phyloP scores from a whole-genome alignment of 2,888 invertebrate genomes.

The Cetonia aurata region DNA sequence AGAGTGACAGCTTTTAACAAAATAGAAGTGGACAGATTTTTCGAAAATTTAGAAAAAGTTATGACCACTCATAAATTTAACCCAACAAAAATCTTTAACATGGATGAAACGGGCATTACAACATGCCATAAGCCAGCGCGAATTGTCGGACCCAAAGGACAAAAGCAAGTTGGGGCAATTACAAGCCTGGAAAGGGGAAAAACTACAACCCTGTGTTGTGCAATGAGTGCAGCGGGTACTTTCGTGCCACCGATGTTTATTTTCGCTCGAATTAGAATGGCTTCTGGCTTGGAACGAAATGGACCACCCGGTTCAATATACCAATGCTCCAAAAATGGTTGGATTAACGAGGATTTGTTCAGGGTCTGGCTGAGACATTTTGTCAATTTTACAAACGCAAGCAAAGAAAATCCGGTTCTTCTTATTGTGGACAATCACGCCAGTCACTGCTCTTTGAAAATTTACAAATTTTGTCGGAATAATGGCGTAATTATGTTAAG shows the following conservation, averaged over 20 bases:
- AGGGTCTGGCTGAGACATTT: slow-evolving; percentile 41
- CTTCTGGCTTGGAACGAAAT: slow-evolving; percentile 54
- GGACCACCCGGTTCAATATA: slow-evolving; percentile 57
- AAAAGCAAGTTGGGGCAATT: slow-evolving; percentile 56
- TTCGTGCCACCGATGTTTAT: slow-evolving; percentile 47
- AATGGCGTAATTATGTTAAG: slow-evolving; percentile 49
- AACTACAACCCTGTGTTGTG: slow-evolving; percentile 52
- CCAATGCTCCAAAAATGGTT: slow-evolving; percentile 57
- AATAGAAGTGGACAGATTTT: slow-evolving; percentile 51
- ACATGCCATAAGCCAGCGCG: no score
- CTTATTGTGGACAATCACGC: slow-evolving; percentile 55
- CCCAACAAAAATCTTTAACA: slow-evolving; percentile 55
- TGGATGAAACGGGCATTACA: slow-evolving; percentile 58
- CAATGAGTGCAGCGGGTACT: slow-evolving; percentile 48
- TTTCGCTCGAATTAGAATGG: slow-evolving; percentile 56
- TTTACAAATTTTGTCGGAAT: slow-evolving; percentile 33
- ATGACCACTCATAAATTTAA: slow-evolving; percentile 45
- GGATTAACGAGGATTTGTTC: slow-evolving; percentile 52
- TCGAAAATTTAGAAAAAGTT: slow-evolving; percentile 50
- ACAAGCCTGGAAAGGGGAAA: slow-evolving; percentile 56
- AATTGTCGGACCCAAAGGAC: slow-evolving; percentile 57
- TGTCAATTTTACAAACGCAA: slow-evolving; percentile 29
- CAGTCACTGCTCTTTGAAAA: slow-evolving; percentile 51
- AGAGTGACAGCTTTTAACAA: slow-evolving; percentile 53
- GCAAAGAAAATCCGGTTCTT: slow-evolving; percentile 49